phyloP scores from a whole-genome alignment of 2,888 invertebrate species.

The Volucella bombylans region DNA sequence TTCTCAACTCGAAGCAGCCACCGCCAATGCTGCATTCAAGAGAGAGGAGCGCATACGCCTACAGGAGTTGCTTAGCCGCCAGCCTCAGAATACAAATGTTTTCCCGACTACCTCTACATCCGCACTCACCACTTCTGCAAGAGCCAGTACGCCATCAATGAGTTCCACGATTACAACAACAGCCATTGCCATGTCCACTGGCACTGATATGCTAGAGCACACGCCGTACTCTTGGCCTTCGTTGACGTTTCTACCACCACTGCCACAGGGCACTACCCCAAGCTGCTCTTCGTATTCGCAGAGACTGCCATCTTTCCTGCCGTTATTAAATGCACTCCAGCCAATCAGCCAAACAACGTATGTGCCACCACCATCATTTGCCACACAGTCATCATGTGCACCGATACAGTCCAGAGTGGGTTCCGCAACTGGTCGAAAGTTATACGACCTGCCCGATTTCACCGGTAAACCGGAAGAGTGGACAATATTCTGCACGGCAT shows the following conservation, averaged over 20 bases:
- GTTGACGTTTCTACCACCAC: not conserved
- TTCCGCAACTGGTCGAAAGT: slow-evolving; percentile 13
- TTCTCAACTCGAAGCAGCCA: not conserved
- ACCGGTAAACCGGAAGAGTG: slow-evolving; percentile 64
- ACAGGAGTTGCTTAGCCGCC: no score
- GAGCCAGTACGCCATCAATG: no score
- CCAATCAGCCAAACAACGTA: slow-evolving; percentile 1
- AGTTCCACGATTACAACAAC: no score
- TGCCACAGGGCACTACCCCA: no score
- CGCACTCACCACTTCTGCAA: no score
- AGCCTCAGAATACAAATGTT: no score
- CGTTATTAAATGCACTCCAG: not conserved
- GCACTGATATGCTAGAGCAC: no score
- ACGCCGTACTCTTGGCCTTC: not conserved
- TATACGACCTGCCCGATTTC: slow-evolving; percentile 58
- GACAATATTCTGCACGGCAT: slow-evolving; percentile 64
- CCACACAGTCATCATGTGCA: not conserved
- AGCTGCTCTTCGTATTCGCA: no score
- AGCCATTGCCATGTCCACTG: no score
- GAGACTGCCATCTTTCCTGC: slow-evolving; percentile 4
- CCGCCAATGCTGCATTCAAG: not conserved
- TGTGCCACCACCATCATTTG: no score
- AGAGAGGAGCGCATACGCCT: no score
- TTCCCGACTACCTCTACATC: no score
- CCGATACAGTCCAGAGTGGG: not conserved